phyloP scores from a whole-genome alignment of 2,113 vertebrate genomes.

The Mionectes macconnelli region DNA sequence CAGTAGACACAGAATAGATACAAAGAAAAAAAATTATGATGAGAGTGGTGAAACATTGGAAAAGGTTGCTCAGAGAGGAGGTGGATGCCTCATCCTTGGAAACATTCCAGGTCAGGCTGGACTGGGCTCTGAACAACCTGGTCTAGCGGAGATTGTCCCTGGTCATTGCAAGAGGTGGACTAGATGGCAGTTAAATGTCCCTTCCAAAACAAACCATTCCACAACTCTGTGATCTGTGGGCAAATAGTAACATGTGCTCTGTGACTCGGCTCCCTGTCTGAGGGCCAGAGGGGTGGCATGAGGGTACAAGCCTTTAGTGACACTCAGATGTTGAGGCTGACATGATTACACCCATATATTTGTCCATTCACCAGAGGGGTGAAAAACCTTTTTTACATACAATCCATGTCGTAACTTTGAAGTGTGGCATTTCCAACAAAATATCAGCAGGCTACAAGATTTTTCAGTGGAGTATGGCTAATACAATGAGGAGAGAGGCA shows the following conservation, averaged over 20 bases:
- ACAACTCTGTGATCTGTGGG: not conserved
- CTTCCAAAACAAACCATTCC: not conserved
- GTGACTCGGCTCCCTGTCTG: not conserved
- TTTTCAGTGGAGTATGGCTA: not conserved
- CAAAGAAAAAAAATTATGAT: not conserved
- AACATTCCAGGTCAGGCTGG: not conserved
- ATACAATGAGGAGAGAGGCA: not conserved
- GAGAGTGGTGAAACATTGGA: not conserved
- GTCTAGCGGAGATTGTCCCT: not conserved
- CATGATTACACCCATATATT: not conserved
- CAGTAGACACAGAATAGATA: not conserved
- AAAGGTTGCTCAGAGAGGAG: not conserved
- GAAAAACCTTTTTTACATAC: not conserved
- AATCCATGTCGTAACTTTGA: not conserved
- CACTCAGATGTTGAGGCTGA: not conserved
- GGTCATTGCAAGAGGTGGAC: not conserved
- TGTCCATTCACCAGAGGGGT: not conserved
- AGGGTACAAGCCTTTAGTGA: not conserved
- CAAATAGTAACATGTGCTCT: rapidly evolving
- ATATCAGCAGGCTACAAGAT: not conserved
- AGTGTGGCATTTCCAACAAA: not conserved
- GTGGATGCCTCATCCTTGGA: not conserved
- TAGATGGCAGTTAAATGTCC: not conserved
- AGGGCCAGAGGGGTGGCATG: not conserved
- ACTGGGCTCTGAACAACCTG: not conserved